Evolutionary conservation across 2,888 invertebrate species (phyloP), one percentile per base, ranked within the genome.

Genomic region (Buathra laborator): DNA sequence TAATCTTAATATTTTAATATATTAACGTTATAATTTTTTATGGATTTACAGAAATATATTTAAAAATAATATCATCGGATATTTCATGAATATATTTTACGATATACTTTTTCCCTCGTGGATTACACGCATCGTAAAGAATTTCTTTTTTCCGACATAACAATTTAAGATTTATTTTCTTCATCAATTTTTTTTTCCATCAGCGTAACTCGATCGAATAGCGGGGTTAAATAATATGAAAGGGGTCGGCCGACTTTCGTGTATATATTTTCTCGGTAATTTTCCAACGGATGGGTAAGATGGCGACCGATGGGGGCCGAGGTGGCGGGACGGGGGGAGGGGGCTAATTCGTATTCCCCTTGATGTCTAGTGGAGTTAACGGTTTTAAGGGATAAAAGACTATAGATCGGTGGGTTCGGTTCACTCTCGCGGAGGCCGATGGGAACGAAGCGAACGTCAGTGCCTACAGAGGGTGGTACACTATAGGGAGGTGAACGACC

Each of bases 341-440:
- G 84, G 87, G 91, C 92, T 93, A 93, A 93, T 93, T 93, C 92
- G 90, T 90, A 93, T 93, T 93, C 92, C 92, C 92, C 93, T 93
- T 93, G 92, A 93, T 92, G 93, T 93, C 92, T 91, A 91, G 87
- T 87, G 88, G 90, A 92, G 93, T 93, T 93, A 93, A 93, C 93
- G 91, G 91, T 93, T 93, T 93, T 93, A 92, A 92, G 91, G 93
- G 93, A 93, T 93, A 92, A 93, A 93, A 93, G 92, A 90, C 92
- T 91, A 90, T 90, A 91, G 91, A 93, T 93, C 91, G 91, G 89
- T 90, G 89, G 87, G 87, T 71, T 59, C 44, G 71, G 82, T 79
- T 85, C 78, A 56, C 75, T 79, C 64, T 80, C 9, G 48, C 83
- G 67, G 86, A 68, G 75, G 81, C 86, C 68, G 86, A 72, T 81